phyloP scores from a whole-genome alignment of 2,888 invertebrate genomes.

The Phyllotreta striolata region DNA sequence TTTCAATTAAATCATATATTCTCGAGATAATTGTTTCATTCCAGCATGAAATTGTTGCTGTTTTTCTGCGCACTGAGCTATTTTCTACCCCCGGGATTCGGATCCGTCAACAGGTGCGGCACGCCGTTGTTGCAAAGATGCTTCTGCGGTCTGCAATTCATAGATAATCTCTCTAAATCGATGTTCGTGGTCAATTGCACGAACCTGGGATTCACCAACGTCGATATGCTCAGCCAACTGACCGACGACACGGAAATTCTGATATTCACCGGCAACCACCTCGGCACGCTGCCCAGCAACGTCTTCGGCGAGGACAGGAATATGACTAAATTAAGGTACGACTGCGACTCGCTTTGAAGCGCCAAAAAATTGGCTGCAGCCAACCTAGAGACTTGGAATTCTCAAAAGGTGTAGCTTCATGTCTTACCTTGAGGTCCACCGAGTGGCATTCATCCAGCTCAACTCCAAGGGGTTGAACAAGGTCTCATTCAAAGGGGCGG shows the following conservation, averaged over 20 bases:
- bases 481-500: too few relatives aligned
- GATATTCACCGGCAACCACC: constrained; percentile 75
- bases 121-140: constrained; percentile 60
- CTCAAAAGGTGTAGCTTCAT: too few relatives aligned
- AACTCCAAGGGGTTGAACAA: too few relatives aligned
- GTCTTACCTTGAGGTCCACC: too few relatives aligned
- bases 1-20: too few relatives aligned
- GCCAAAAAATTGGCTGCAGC: too few relatives aligned
- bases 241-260: constrained; percentile 73
- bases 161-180: constrained; percentile 58
- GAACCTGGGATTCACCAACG: constrained; percentile 67
- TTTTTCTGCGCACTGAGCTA: constrained; percentile 15
- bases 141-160: constrained; percentile 65
- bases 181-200: constrained; percentile 76
- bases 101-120: constrained; percentile 50
- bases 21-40: too few relatives aligned
- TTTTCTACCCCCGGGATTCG: constrained; percentile 23
- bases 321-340: constrained; percentile 51
- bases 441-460: too few relatives aligned
- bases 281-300: constrained; percentile 72
- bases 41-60: constrained; percentile 33
- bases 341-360: too few relatives aligned
- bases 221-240: constrained; percentile 67
- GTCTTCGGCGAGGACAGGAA: constrained; percentile 68
- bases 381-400: too few relatives aligned